Evolutionary conservation across 30 jellyfish, hydroid and myxozoan species (phyloP), one percentile per base, ranked within the genome.

Genomic region (Cassiopea andromeda): DNA sequence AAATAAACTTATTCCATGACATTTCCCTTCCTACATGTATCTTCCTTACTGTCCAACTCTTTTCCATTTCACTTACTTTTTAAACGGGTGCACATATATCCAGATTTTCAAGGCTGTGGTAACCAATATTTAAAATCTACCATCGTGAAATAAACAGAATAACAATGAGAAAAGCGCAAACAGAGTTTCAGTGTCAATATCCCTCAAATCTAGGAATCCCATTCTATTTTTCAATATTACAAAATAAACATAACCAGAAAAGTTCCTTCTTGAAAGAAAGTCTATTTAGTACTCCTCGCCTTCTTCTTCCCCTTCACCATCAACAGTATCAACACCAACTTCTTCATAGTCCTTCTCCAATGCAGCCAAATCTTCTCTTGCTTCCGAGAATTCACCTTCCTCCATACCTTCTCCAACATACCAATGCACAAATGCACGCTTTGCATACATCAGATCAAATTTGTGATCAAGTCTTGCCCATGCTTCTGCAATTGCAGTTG

Each of bases 321-420:
- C 98, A 57, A 79, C 87, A 0, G 99, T 84, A 70, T 95, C 99
- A 69, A 85, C 93, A 73, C 99, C 99, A 81, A 95, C 99, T 83
- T 95, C 99, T 78, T 95, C 99, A 83, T 95, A 95, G 80, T 95
- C 99, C 84, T 95, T 95, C 95, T 95, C 99, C 74, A 95, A 83
- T 1, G 99, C 98, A 59, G 99, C 98, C 98, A 94, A 82, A 80
- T 94, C 98, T 77, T 94, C 98, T 72, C 98, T 97, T 7, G 98
- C 98, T 70, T 94, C 98, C 47, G 97, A 84, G 92, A 94, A 94
- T 81, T 94, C 98, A 66, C 98, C 98, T 94, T 94, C 98, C 64
- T 94, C 98, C 98, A 94, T 94, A 86, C 98, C 98, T 69, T 94
- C 98, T 70, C 98, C 98, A 44, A 94, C 98, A 64, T 94, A 94